Conservation (phyloP, 2,888 invertebrate species). For the Ectropis crepuscularia region DNA sequence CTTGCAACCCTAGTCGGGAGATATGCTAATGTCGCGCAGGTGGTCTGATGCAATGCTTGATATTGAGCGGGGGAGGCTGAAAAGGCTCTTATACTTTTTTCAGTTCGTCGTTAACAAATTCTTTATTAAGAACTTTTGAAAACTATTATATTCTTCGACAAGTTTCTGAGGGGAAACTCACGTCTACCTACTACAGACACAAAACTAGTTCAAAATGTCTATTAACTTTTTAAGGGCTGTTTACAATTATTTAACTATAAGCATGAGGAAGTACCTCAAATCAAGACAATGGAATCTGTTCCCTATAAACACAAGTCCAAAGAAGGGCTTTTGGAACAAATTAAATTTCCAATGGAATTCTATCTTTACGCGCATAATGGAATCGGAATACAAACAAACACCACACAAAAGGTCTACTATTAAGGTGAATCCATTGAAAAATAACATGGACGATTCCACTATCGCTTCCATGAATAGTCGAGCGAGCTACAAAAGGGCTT, state of each 20-base stretch:
- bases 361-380: conserved; percentile 2
- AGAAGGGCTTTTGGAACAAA: background rate
- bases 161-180: background rate
- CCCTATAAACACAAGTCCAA: background rate
- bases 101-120: conserved; percentile 15
- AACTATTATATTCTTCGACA: background rate
- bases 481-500: conserved; percentile 52
- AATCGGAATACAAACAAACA: background rate
- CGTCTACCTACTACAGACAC: too few relatives aligned
- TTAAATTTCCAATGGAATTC: background rate
- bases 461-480: conserved; percentile 32
- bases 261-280: too few relatives aligned
- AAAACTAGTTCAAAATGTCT: too few relatives aligned
- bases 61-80: conserved; percentile 27
- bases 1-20: conserved; percentile 50
- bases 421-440: conserved; percentile 33
- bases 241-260: too few relatives aligned
- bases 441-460: conserved; percentile 26
- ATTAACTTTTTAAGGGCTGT: too few relatives aligned
- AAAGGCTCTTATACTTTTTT: conserved; percentile 9
- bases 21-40: conserved; percentile 72
- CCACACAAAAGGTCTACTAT: conserved; percentile 16
- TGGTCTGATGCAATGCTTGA: conserved; percentile 64
- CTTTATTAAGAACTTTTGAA: background rate
- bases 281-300: background rate